phyloP scores from a whole-genome alignment of 2,888 invertebrate species.

The Lapara coniferarum region DNA sequence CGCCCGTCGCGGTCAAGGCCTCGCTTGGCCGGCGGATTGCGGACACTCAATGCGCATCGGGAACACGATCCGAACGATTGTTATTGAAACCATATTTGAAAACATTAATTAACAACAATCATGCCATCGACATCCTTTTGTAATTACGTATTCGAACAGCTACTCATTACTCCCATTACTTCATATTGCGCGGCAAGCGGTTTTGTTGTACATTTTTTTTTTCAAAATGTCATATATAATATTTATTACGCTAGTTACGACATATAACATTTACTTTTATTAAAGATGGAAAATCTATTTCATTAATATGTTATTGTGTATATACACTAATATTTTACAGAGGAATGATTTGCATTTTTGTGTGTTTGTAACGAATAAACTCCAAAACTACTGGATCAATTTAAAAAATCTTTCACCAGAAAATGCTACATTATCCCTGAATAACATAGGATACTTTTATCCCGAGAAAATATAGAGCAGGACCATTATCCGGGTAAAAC shows the following conservation, averaged over 20 bases:
- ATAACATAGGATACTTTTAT: too few relatives aligned
- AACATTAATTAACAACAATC: conserved; percentile 35
- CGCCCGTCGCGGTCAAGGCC: conserved; percentile 68
- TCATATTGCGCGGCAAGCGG: neutral
- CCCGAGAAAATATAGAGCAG: too few relatives aligned
- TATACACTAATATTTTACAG: too few relatives aligned
- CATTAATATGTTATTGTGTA: neutral
- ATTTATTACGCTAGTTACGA: neutral
- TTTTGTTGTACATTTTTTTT: neutral
- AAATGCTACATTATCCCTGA: too few relatives aligned
- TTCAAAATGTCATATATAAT: neutral
- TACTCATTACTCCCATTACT: conserved; percentile 15
- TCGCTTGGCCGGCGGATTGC: conserved; percentile 51
- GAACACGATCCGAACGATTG: conserved; percentile 55
- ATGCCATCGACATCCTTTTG: conserved; percentile 18
- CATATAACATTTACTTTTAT: too few relatives aligned
- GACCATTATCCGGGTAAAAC: too few relatives aligned
- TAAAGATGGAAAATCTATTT: neutral
- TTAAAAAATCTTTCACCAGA: too few relatives aligned
- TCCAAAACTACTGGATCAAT: too few relatives aligned
- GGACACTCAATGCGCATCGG: conserved; percentile 58
- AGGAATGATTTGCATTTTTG: too few relatives aligned
- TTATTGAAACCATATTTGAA: conserved; percentile 51
- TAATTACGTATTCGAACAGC: conserved; percentile 15
- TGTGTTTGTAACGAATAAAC: too few relatives aligned